Base-by-base conservation (phyloP, 2,797 vertebrate species). In the Orientallactaga sibirica region DNA sequence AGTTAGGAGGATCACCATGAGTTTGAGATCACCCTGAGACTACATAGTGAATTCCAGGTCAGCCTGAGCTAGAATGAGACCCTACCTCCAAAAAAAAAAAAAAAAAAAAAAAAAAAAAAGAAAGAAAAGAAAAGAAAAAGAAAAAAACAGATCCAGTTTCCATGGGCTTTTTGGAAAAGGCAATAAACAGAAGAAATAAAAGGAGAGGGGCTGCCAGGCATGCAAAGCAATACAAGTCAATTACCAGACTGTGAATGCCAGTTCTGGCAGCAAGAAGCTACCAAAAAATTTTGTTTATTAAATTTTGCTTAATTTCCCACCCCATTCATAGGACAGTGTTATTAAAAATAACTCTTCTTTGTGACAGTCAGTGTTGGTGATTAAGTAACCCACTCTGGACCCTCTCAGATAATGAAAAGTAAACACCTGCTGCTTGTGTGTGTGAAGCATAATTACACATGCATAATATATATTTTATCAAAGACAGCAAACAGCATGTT, bases 221-320 rank as follows among this genome's bases (percentile, higher is more conserved):
- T n/a, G 67, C 48, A 92, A 80, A 95, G 37, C 79, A 43, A 74
- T n/a, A 12, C 25, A 9, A 33, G 20, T 52, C 89, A 80, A 15
- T 67, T 87, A 62, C 58, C 58, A 77, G 62, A 55, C 18, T 64
- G 14, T 20, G 20, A 19, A 27, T 25, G 73, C 0, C 3, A 43
- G 22, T 82, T 84, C 52, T 82, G 87, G 24, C 25, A 66, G 7
- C 67, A 74, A 78, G 68, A 83, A 84, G 15, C 43, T 70, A 85
- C 75, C 88, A 66, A 71, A 77, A 55, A 25, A 41, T 55, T 70
- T 29, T 70, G 90, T 37, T 93, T 62, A 76, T 89, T 94, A 86
- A 88, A 90, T 91, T 93, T 92, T 43, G 20, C 67, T 80, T 96
- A 41, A 89, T 73, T 90, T 93, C 67, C 58, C 27, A 88, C 24